Evolutionary conservation across 2,113 vertebrate genomes (phyloP).

Genomic region (Hoplias malabaricus): DNA sequence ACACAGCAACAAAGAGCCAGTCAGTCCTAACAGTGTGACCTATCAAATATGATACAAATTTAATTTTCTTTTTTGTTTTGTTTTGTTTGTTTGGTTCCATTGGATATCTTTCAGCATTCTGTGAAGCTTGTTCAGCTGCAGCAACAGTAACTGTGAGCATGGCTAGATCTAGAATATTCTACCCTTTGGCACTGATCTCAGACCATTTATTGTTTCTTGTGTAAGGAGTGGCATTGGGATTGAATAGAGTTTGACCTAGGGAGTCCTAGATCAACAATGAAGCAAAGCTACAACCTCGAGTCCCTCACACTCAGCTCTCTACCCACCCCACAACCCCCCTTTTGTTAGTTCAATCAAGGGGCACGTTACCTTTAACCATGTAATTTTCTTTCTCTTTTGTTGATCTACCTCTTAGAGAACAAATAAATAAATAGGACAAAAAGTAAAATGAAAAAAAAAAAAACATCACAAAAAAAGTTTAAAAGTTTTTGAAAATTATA

Average conservation of each 20-base stretch:
- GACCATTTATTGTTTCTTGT: not conserved
- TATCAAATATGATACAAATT: too few relatives aligned
- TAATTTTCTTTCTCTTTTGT: constrained; percentile 70
- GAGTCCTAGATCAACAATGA: constrained; percentile 34
- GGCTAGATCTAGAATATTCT: not conserved
- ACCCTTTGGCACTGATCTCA: constrained; percentile 7
- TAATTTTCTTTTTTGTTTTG: too few relatives aligned
- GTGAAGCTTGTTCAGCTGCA: not conserved
- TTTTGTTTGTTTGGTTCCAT: too few relatives aligned
- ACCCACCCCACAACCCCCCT: constrained; percentile 11
- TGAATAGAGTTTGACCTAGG: not conserved
- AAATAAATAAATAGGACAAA: constrained; percentile 78
- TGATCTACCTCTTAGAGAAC: constrained; percentile 95
- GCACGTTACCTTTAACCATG: constrained; percentile 68
- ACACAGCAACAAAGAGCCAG: too few relatives aligned
- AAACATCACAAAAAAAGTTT: constrained; percentile 65
- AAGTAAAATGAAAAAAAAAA: constrained; percentile 63
- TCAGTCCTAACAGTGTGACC: too few relatives aligned
- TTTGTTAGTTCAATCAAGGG: constrained; percentile 64
- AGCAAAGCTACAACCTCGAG: constrained; percentile 3
- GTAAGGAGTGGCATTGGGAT: constrained; percentile 7
- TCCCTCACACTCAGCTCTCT: constrained; percentile 36
- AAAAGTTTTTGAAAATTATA: constrained; percentile 62
- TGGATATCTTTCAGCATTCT: too few relatives aligned
- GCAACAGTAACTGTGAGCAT: not conserved